Evolutionary conservation across 2,113 vertebrate species (phyloP), one percentile per base, ranked within the genome.

Genomic region (Seriola quinqueradiata): DNA sequence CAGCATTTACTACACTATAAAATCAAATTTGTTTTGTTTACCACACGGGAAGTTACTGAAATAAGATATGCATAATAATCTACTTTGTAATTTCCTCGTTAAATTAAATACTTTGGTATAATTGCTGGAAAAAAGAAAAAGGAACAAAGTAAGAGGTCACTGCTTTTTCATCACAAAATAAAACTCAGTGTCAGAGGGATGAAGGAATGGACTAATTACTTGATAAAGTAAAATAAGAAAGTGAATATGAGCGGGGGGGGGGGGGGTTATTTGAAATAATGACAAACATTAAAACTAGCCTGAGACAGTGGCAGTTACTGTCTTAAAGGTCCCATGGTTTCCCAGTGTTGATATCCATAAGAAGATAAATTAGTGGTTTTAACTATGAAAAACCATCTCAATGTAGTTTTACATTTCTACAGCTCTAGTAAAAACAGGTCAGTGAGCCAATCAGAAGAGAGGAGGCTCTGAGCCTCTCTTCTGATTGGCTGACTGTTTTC

Each of bases 1-100:
- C n/a, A 75, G 59, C 19, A 0, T 74, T 87, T 63, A 74, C 59
- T n/a, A 23, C 11, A 38, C 1, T 59, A 52, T 75, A 63, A 79
- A 83, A 88, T 4, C 4, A 44, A 28, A 16, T 5, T 21, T 65
- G n/a, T 75, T 68, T 25, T 4, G 5, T 23, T 57, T 44, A 8
- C 21, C 9, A 19, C n/a, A 52, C 21, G 3, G n/a, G 13, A 65
- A 40, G 42, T 28, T 42, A 73, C 25, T 60, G 25, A 61, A 44
- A 69, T 46, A 21, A 6, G 4, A 25, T 44, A 5, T 57, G 23
- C 1, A 34, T 13, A 5, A 70, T 52, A 34, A 70, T 71, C 38
- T 9, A 65, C 21, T 44, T 13, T 11, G 57, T 55, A 8, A 60
- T 52, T 36, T 64, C 17, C 6, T 57, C 36, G 44, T 63, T 42